These are phyloP conservation scores for Bradypodion ventrale DNA, from an alignment of 2,797 vertebrate species.

Conservation along the genomic window DNA sequence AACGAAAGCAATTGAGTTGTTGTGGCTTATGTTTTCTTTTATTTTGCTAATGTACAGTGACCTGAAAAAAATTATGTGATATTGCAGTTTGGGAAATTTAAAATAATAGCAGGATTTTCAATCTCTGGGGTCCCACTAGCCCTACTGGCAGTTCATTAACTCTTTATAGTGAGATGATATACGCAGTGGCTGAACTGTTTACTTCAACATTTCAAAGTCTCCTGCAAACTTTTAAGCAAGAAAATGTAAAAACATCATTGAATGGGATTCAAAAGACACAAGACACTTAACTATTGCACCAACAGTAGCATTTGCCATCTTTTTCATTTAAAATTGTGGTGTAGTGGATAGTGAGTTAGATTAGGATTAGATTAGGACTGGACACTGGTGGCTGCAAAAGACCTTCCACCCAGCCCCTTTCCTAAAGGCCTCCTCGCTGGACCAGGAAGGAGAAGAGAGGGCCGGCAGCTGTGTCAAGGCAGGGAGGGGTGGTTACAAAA, in stretches of 20 bases:
- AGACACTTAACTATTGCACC: background rate
- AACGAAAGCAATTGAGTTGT: background rate
- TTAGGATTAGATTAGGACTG: no score
- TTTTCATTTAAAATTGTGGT: no score
- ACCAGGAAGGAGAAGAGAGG: no score
- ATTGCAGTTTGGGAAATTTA: background rate
- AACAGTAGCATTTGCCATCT: no score
- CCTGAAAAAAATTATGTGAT: background rate
- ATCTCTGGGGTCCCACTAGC: background rate
- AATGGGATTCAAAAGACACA: background rate
- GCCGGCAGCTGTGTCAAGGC: no score
- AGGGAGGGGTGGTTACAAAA: no score
- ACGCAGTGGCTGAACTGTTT: background rate
- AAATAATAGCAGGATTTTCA: background rate
- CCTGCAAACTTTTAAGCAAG: no score
- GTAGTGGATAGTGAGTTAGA: no score
- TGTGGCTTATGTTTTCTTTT: background rate
- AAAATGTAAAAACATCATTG: background rate
- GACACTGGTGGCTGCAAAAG: no score
- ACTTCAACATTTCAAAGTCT: background rate
- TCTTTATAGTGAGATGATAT: background rate
- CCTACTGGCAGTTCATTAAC: background rate
- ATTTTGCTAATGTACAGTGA: background rate
- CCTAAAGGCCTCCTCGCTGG: no score
- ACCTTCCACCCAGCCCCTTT: no score